Evolutionary conservation across 2,888 invertebrate genomes (phyloP).

Genomic region (Stenchaetothrips biformis): DNA sequence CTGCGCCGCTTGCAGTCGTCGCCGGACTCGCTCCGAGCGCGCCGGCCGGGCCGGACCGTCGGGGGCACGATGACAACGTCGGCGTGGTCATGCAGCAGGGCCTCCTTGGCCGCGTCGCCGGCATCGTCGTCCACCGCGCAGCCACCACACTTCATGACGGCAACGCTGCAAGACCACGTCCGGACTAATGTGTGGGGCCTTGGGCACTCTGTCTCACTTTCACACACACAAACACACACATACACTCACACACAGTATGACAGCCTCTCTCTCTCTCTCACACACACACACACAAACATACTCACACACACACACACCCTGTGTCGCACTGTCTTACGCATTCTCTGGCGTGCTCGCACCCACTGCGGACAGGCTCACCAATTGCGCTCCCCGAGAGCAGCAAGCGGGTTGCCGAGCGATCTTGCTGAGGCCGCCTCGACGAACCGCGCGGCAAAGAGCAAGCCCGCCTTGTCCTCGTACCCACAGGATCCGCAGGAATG

Average conservation of each 20-base stretch:
- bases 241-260: neutral
- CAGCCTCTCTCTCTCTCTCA: neutral
- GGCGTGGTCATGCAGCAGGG: neutral
- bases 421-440: too few species aligned
- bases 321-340: neutral
- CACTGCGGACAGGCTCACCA: too few species aligned
- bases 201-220: too few species aligned
- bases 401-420: too few species aligned
- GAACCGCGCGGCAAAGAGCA: too few species aligned
- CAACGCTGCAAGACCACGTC: neutral
- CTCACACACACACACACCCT: neutral
- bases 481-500: too few species aligned
- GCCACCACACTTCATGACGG: constrained; percentile 1
- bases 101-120: neutral
- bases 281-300: too few species aligned
- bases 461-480: too few species aligned
- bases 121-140: constrained; percentile 4
- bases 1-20: neutral
- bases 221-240: neutral
- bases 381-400: too few species aligned
- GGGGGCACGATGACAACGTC: neutral
- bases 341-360: too few species aligned
- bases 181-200: too few species aligned
- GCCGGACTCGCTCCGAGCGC: neutral
- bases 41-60: neutral